These are phyloP conservation scores for Myotis findleyi DNA, from an alignment of 2,797 vertebrate genomes.

Conservation along the genomic window DNA sequence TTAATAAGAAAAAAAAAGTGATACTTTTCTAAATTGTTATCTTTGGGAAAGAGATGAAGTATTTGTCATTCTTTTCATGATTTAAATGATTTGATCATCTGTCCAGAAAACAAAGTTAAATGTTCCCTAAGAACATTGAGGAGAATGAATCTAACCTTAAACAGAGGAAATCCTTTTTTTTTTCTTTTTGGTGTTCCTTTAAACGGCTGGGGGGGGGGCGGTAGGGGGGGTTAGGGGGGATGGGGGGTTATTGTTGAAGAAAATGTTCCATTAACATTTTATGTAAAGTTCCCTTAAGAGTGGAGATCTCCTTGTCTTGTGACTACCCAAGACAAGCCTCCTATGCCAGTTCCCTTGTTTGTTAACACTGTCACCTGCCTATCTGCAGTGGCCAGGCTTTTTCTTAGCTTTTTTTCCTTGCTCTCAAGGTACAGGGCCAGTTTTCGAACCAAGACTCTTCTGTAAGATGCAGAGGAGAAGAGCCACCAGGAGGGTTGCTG, in stretches of 20 bases:
- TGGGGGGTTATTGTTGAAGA: background rate
- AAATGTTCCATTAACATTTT: conserved; percentile 23
- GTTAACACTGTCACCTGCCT: background rate
- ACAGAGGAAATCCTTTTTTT: background rate
- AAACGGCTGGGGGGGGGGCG: background rate
- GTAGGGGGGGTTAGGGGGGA: too few species aligned
- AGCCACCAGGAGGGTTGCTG: background rate
- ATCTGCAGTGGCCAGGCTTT: background rate
- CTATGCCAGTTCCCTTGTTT: background rate
- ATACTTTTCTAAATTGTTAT: background rate
- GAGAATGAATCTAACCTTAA: background rate
- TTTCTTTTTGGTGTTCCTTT: conserved; percentile 1
- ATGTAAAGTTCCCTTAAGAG: background rate
- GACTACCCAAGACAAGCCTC: background rate
- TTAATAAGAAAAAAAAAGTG: background rate
- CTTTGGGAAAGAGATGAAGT: conserved; percentile 42
- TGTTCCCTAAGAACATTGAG: background rate
- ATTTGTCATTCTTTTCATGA: conserved; percentile 5
- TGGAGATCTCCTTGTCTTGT: background rate
- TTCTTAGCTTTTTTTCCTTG: background rate
- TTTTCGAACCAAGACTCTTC: background rate
- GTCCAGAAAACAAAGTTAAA: conserved; percentile 16
- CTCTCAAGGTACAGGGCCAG: background rate
- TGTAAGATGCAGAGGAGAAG: background rate
- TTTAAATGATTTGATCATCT: conserved; percentile 39